Evolutionary conservation across 1,140 invertebrate genomes (phyloP).

Genomic region (Cotesia typhae): DNA sequence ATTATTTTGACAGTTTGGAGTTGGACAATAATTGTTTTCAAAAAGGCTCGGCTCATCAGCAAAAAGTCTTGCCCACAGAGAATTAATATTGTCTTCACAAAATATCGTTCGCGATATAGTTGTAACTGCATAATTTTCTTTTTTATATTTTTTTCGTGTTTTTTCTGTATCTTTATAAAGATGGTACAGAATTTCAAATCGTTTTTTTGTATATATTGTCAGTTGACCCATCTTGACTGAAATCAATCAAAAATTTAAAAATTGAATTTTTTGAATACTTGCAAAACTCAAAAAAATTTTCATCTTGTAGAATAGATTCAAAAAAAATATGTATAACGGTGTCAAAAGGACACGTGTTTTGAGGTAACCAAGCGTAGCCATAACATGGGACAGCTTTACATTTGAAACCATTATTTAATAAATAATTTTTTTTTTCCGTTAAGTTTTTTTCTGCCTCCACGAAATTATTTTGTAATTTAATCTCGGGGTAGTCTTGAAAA

Average conservation of each 20-base stretch:
- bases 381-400: not conserved
- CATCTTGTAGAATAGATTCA: not conserved
- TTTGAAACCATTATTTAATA: not conserved
- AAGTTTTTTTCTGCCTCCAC: not conserved
- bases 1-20: conserved; percentile 5
- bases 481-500: not conserved
- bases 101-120: not conserved
- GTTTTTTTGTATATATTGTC: not conserved
- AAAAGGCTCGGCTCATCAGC: conserved; percentile 6
- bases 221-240: not conserved
- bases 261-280: not conserved
- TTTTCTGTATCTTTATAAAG: conserved; percentile 2
- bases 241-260: conserved; percentile 8
- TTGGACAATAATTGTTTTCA: not conserved
- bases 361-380: not conserved
- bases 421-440: not conserved
- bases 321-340: not conserved
- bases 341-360: conserved; percentile 7
- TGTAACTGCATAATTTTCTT: not conserved
- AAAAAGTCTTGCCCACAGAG: not conserved
- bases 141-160: not conserved
- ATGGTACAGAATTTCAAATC: not conserved
- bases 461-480: not conserved
- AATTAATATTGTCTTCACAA: not conserved
- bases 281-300: not conserved